Evolutionary conservation across 1,140 invertebrate species (phyloP), one percentile per base, ranked within the genome.

Genomic region (Pentalonia nigronervosa): DNA sequence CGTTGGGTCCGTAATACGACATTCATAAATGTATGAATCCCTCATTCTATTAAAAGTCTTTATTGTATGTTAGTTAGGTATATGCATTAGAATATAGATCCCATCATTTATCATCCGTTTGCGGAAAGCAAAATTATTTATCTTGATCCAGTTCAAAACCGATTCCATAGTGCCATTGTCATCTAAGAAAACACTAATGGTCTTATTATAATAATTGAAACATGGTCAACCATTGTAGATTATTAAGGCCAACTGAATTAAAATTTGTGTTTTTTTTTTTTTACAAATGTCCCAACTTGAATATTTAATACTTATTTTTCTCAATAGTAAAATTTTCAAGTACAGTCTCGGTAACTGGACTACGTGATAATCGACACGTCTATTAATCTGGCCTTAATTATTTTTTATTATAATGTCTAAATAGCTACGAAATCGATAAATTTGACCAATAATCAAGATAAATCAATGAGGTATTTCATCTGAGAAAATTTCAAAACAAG

Each of bases 101-200:
- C 67, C 67, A 92, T 92, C 90, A 92, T 92, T 92, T 92, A 92
- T 92, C 90, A 92, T 92, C 47, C 90, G 90, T 92, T 92, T 92
- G 67, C 90, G 90, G 34, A 92, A 92, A 92, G 67, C 76, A 20
- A 92, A 92, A 92, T 83, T 48, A 48, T 92, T 34, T 48, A 50
- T 92, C 67, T 92, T 45, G 90, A 91, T 60, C 53, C 23, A 47
- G 67, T 91, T 92, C 17, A 81, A 92, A 92, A 92, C 76, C 89
- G 89, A 90, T 90, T 90, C 45, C 89, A 67, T 45, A 7, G 89
- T 41, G 90, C 48, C 67, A 81, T 81, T 92, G 90, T 92, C 67
- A 25, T 23, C 20, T 83, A 34, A 34, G 21, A 50, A 91, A 92
- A 81, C 21, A 20, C 48, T 92, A 92, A 83, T 92, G 76, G 67